A percentile compares a stretch with the other conserved stretches of the same genome.
phyloP scores from a whole-genome alignment of 2,797 vertebrate genomes.

The Pampus argenteus region DNA sequence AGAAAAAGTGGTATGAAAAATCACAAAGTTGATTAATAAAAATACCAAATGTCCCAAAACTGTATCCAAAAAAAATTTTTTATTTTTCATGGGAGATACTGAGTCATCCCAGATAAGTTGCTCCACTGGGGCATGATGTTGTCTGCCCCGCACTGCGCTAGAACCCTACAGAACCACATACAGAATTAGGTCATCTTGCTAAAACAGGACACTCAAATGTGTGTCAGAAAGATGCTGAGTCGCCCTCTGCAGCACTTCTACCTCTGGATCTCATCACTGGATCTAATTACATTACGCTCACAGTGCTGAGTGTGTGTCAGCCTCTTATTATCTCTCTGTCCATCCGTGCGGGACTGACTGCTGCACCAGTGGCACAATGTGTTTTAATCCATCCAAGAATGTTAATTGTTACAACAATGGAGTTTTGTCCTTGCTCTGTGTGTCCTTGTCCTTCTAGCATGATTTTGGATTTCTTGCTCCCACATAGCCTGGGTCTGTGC shows the following conservation, averaged over 20 bases:
- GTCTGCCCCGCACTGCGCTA: slow-evolving; percentile 47
- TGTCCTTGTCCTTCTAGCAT: slow-evolving; percentile 42
- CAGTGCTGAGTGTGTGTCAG: slow-evolving; percentile 26
- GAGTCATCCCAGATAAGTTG: slow-evolving; percentile 58
- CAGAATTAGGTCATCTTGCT: slow-evolving; percentile 73
- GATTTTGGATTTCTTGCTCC: slow-evolving; percentile 62
- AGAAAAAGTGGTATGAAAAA: neutral
- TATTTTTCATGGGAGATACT: slow-evolving; percentile 21
- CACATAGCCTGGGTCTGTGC: slow-evolving; percentile 65
- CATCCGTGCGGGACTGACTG: slow-evolving; percentile 31
- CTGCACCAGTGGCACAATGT: slow-evolving; percentile 1
- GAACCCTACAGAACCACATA: slow-evolving; percentile 67
- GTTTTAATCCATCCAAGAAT: slow-evolving; percentile 38
- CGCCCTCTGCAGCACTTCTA: slow-evolving; percentile 49
- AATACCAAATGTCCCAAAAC: neutral
- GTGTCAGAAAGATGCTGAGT: slow-evolving; percentile 77
- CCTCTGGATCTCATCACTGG: slow-evolving; percentile 36
- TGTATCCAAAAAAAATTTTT: neutral
- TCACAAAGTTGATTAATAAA: neutral
- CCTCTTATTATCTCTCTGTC: slow-evolving; percentile 9
- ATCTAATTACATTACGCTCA: slow-evolving; percentile 46
- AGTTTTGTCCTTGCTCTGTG: slow-evolving; percentile 39
- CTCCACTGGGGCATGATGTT: slow-evolving; percentile 32
- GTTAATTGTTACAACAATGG: slow-evolving; percentile 28
- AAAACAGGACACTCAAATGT: slow-evolving; percentile 62